Evolutionary conservation across 2,888 invertebrate genomes (phyloP), one percentile per base, ranked within the genome.

Genomic region (Linyphia triangularis): DNA sequence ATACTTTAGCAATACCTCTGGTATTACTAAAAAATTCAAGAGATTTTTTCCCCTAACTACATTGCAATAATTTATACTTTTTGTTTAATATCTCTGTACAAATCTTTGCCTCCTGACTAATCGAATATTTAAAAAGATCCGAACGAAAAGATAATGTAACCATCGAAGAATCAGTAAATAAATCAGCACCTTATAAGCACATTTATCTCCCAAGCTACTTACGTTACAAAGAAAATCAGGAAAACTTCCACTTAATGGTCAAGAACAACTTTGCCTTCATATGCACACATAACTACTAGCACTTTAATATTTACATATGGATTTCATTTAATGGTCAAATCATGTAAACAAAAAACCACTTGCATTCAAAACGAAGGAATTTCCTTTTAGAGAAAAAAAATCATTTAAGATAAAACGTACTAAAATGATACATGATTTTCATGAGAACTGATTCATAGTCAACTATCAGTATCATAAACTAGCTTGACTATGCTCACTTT

Each of bases 161-260:
- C 16, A 51, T 51, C n/a, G n/a, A n/a, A 51, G 5, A 51, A 51
- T 51, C n/a, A 43, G 26, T 43, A 43, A 70, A 77, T 63, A 26
- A 77, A 77, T 61, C 33, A 77, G 77, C 77, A 77, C 77, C 77
- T n/a, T n/a, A 77, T 28, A 63, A 77, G 61, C 61, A 77, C 37
- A 73, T 30, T 26, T 63, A 24, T 77, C 63, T 2, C 51, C 1
- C 13, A 5, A 51, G 16, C n/a, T 51, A 51, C 51, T 51, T 7
- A 16, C n/a, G n/a, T n/a, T n/a, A n/a, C n/a, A n/a, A n/a, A 33
- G 33, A 33, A 33, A 33, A 9, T 33, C 5, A 33, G 33, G 9
- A 4, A 33, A 4, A 33, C 4, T 33, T 26, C 26, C 59, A 59
- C 59, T 59, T 13, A 51, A n/a, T 51, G 1, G 5, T 33, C 33